Percentiles rank a stretch among this genome's conserved stretches.
These are phyloP conservation scores for Choristoneura fumiferana DNA, from an alignment of 1,140 invertebrate genomes.

Conservation along the genomic window DNA sequence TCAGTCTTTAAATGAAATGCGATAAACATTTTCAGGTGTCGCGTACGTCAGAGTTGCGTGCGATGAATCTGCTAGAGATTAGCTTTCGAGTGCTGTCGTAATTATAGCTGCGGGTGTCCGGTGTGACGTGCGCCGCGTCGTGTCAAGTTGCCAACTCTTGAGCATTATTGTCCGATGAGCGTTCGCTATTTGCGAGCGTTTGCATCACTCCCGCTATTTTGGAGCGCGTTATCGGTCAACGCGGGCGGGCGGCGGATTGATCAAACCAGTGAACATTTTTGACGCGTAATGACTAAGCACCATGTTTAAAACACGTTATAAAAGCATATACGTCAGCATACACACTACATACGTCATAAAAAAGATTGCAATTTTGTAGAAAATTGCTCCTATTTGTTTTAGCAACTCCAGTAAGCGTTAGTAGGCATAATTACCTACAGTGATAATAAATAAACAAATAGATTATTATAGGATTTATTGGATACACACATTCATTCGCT, in stretches of 20 bases:
- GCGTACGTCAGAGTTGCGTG: slow-evolving; percentile 43
- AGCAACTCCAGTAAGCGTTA: too few relatives aligned
- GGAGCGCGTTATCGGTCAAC: slow-evolving; percentile 51
- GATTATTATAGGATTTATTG: too few relatives aligned
- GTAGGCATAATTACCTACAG: too few relatives aligned
- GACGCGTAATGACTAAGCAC: too few relatives aligned
- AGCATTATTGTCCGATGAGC: slow-evolving; percentile 50
- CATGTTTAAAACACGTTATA: too few relatives aligned
- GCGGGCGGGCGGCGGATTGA: slow-evolving; percentile 2
- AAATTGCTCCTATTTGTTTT: too few relatives aligned
- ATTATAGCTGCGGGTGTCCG: slow-evolving; percentile 64
- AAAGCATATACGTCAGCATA: too few relatives aligned
- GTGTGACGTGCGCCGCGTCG: slow-evolving; percentile 46
- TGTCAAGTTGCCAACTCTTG: slow-evolving; percentile 33
- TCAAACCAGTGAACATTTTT: background rate
- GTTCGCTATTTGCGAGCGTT: slow-evolving; percentile 39
- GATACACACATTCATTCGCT: too few relatives aligned
- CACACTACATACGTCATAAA: too few relatives aligned
- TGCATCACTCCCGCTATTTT: slow-evolving; percentile 43
- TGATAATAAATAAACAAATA: too few relatives aligned
- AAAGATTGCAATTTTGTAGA: too few relatives aligned
- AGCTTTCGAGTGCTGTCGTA: slow-evolving; percentile 55
- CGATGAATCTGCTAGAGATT: slow-evolving; percentile 61
- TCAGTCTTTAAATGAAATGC: slow-evolving; percentile 47
- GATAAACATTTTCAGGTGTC: slow-evolving; percentile 48